Percentiles rank a stretch among this genome's conserved stretches.
Conservation (phyloP, 2,888 invertebrate genomes). For the Lissocephala sabroskyi region DNA sequence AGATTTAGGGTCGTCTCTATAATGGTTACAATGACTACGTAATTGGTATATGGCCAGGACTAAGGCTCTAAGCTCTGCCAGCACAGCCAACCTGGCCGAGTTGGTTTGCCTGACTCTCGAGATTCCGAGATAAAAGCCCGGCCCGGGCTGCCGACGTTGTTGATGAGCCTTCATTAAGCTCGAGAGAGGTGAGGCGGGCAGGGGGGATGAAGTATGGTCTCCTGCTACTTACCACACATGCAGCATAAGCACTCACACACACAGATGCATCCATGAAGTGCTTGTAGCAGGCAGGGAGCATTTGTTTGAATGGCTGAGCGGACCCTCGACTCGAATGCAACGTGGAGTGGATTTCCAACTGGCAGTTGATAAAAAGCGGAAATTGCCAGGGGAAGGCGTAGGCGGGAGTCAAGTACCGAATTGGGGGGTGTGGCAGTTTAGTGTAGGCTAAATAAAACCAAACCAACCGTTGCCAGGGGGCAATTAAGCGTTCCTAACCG, state of each 20-base stretch:
- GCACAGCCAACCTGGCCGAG: background rate
- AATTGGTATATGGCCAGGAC: slow-evolving; percentile 38
- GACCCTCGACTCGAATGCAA: background rate
- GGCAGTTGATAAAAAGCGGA: slow-evolving; percentile 24
- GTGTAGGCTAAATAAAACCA: too few species aligned
- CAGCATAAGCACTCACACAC: too few species aligned
- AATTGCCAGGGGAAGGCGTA: slow-evolving; percentile 12
- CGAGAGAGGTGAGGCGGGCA: background rate
- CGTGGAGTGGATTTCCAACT: slow-evolving; percentile 18
- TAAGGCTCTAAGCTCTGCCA: slow-evolving; percentile 13
- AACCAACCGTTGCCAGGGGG: too few species aligned
- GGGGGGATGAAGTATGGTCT: background rate
- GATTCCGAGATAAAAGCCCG: background rate
- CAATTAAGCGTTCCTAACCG: too few species aligned
- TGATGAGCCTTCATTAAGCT: slow-evolving; percentile 56
- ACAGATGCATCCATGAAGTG: too few species aligned
- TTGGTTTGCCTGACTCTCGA: background rate
- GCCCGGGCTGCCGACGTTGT: slow-evolving; percentile 29
- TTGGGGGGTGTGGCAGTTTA: too few species aligned
- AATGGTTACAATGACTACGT: slow-evolving; percentile 48
- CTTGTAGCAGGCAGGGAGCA: slow-evolving; percentile 23
- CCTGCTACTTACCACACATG: background rate
- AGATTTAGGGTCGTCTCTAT: background rate
- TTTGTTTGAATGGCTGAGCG: background rate
- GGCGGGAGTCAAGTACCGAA: too few species aligned